phyloP scores from a whole-genome alignment of 2,888 invertebrate species.

The Drosophila maculinotata region DNA sequence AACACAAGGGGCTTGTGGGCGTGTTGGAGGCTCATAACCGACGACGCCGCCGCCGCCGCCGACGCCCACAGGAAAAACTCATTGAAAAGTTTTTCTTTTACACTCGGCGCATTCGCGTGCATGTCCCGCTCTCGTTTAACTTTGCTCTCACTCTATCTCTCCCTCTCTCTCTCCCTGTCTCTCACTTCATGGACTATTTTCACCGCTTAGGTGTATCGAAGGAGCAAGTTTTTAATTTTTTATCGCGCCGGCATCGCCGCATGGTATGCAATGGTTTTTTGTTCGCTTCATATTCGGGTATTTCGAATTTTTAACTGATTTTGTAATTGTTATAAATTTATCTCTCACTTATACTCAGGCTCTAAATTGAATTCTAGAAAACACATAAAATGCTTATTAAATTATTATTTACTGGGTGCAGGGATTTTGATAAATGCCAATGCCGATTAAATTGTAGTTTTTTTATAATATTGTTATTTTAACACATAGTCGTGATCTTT shows the following conservation, averaged over 20 bases:
- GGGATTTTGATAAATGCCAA: no score
- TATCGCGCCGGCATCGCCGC: conserved; percentile 53
- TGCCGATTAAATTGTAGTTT: not conserved
- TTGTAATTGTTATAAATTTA: not conserved
- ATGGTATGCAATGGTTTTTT: conserved; percentile 40
- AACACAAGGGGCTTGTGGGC: conserved; percentile 50
- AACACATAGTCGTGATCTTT: no score
- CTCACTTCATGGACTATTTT: conserved; percentile 20
- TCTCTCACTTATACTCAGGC: no score
- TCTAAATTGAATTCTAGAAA: no score
- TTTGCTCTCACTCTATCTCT: conserved; percentile 4
- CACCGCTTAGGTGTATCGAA: conserved; percentile 62
- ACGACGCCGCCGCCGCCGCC: conserved; percentile 52
- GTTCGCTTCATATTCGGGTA: conserved; percentile 12
- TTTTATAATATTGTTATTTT: no score
- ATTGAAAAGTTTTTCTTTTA: conserved; percentile 83
- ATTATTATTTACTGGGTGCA: no score
- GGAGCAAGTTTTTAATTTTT: conserved; percentile 82
- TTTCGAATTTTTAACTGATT: conserved; percentile 13
- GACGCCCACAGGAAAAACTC: conserved; percentile 79
- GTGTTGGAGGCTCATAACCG: conserved; percentile 72
- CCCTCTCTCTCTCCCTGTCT: not conserved
- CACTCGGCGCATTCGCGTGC: conserved; percentile 71
- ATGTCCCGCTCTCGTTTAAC: conserved; percentile 27
- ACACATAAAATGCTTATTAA: no score